Percentiles rank a stretch among this genome's conserved stretches.
phyloP scores from a whole-genome alignment of 1,140 invertebrate species.

The Monomorium pharaonis region DNA sequence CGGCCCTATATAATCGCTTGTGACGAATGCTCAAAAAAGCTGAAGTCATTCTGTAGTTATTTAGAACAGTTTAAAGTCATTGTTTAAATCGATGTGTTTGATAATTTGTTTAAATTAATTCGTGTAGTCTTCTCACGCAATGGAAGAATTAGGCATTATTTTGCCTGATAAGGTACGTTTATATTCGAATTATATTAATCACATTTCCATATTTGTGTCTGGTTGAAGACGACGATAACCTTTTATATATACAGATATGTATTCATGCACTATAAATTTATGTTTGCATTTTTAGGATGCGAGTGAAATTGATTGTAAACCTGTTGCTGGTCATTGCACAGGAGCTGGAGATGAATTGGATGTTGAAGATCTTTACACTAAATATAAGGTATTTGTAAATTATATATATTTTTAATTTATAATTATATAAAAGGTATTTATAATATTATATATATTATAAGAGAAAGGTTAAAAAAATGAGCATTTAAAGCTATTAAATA shows the following conservation, averaged over 20 bases:
- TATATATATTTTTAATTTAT: too few relatives aligned
- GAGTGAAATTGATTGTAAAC: slow-evolving; percentile 87
- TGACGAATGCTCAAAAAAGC: slow-evolving; percentile 51
- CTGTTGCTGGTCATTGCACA: slow-evolving; percentile 84
- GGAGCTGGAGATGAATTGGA: slow-evolving; percentile 91
- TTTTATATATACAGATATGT: neutral
- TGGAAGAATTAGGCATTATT: slow-evolving; percentile 90
- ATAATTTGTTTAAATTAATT: neutral
- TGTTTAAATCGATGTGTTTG: neutral
- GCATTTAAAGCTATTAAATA: too few relatives aligned
- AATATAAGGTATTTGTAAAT: slow-evolving; percentile 91
- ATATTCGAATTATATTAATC: neutral
- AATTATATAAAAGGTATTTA: too few relatives aligned
- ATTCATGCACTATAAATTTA: neutral
- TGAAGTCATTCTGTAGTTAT: slow-evolving; percentile 61
- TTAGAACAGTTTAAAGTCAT: neutral
- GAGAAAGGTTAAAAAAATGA: too few relatives aligned
- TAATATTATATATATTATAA: neutral
- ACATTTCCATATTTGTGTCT: neutral
- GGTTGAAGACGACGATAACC: neutral
- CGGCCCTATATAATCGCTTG: too few relatives aligned
- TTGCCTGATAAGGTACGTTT: slow-evolving; percentile 89
- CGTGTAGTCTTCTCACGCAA: slow-evolving; percentile 69
- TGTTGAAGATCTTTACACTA: slow-evolving; percentile 96
- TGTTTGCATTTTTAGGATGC: slow-evolving; percentile 85